Base-by-base conservation (phyloP, 1,140 invertebrate genomes). In the Heliconius melpomene region DNA sequence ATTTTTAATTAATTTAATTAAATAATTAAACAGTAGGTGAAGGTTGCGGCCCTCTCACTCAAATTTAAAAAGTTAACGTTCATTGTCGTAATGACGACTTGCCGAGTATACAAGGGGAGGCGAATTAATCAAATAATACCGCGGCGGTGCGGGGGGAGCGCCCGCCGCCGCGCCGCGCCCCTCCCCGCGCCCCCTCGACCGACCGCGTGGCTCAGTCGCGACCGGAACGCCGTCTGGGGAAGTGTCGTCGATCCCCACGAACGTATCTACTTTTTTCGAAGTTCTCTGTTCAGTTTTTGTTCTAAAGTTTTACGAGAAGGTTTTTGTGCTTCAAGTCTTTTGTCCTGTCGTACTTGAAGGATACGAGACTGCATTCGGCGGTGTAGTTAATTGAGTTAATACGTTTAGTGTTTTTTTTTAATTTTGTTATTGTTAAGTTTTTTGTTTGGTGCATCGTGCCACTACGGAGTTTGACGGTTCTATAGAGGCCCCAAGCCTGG, bases 71-170 rank as follows among this genome's bases (percentile, higher is more conserved):
- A 93, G 91, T 92, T 93, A 91, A 90, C 90, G 91, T 91, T 91
- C 88, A 87, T 91, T 88, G 85, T 87, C 90, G 89, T 92, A 93
- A 93, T 88, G 88, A 88, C 90, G 91, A 92, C 89, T 93, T 89
- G 87, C 85, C 90, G 92, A 91, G 91, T 92, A 91, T 94, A 93
- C 91, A 92, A 94, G 93, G 93, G 93, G 91, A 94, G 92, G 91
- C 91, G 89, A 94, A 94, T 94, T 94, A 94, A 94, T 94, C 93
- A 94, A 94, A 94, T 94, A 94, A 94, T 94, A 94, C 91, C 85
- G 91, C 90, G 85, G 91, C 86, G 91, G 90, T 83, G 91, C 86
- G 89, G 89, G 91, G 87, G 75, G 77, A 86, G 88, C 83, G 85
- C 83, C 85, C 82, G 86, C 81, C 66, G 86, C 80, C 66, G 57